Evolutionary conservation across 2,113 vertebrate genomes (phyloP).

Genomic region (Tor tambroides): DNA sequence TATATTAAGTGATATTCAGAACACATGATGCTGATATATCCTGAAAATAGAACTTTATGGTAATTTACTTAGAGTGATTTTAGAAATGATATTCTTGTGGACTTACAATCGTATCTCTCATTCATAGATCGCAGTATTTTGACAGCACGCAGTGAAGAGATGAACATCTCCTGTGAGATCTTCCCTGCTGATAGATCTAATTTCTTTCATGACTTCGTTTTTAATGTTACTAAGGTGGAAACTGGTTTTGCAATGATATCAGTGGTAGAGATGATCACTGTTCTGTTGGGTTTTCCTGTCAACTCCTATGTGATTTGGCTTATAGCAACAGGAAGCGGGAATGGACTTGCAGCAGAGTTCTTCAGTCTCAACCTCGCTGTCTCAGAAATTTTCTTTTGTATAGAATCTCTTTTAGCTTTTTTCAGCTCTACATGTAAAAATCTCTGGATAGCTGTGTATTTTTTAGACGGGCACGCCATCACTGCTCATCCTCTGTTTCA

Average conservation of each 20-base stretch:
- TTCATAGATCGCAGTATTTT: background rate
- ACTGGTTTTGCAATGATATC: background rate
- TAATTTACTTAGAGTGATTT: no score
- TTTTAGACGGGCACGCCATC: background rate
- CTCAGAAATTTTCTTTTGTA: no score
- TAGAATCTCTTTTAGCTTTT: no score
- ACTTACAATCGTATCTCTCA: background rate
- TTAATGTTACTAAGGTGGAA: background rate
- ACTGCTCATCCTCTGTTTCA: background rate
- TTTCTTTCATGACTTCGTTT: background rate
- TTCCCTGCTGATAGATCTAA: no score
- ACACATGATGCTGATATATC: background rate
- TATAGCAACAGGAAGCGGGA: no score
- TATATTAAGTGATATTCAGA: no score
- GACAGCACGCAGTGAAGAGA: no score
- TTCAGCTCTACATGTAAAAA: background rate
- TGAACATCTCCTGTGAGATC: no score
- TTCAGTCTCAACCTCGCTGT: background rate
- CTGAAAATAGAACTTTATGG: background rate
- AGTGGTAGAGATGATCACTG: background rate
- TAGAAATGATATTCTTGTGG: no score
- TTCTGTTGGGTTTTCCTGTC: background rate
- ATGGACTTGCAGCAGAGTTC: no score
- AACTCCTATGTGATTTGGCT: conserved; percentile 47
- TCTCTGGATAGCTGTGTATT: background rate